phyloP scores from a whole-genome alignment of 2,113 vertebrate genomes.

The Phyllostomus hastatus region DNA sequence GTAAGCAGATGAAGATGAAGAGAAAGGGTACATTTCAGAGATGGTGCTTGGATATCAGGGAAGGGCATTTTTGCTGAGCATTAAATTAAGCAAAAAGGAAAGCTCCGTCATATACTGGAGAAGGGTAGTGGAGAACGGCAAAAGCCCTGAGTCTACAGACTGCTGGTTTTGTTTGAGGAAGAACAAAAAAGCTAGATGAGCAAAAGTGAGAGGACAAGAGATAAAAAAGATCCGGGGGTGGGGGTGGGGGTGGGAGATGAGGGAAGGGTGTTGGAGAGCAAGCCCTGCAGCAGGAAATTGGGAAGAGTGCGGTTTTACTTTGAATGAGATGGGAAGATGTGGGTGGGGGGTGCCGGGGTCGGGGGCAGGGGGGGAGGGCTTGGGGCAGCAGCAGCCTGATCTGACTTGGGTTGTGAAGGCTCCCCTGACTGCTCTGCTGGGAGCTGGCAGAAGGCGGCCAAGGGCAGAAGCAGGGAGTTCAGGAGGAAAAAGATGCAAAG shows the following conservation, averaged over 20 bases:
- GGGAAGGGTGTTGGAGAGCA: not conserved
- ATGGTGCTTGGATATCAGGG: not conserved
- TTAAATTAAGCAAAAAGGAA: not conserved
- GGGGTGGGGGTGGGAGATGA: no score
- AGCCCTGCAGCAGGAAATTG: rapidly evolving
- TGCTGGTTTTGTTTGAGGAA: not conserved
- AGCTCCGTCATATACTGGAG: not conserved
- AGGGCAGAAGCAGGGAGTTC: not conserved
- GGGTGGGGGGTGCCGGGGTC: rapidly evolving
- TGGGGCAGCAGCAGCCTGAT: not conserved
- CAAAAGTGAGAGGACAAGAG: not conserved
- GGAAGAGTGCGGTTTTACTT: not conserved
- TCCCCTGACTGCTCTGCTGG: not conserved
- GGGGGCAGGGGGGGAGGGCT: no score
- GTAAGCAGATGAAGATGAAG: not conserved
- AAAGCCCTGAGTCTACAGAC: not conserved
- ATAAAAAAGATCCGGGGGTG: not conserved
- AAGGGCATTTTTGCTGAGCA: not conserved
- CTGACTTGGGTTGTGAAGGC: not conserved
- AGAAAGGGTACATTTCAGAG: not conserved
- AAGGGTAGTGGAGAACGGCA: not conserved
- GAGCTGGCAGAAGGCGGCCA: not conserved
- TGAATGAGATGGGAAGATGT: not conserved
- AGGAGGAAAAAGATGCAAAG: not conserved
- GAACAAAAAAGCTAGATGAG: not conserved